A percentile compares a stretch with the other conserved stretches of the same genome.
Conservation (phyloP, 2,113 vertebrate species). For the Phoxinus phoxinus region DNA sequence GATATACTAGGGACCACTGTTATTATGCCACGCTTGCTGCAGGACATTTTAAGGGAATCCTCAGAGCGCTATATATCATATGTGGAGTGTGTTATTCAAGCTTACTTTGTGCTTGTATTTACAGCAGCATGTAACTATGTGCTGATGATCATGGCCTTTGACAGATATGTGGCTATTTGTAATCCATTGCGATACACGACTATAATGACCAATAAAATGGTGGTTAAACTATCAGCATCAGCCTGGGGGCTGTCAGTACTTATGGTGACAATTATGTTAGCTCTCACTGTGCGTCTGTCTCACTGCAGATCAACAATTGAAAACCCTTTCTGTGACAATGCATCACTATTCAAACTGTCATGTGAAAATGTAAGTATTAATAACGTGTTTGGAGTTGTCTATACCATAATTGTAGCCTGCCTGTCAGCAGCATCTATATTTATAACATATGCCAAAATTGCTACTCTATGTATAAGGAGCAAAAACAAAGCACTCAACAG, state of each 20-base stretch:
- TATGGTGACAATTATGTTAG: constrained; percentile 47
- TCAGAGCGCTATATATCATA: constrained; percentile 12
- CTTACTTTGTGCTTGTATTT: constrained; percentile 62
- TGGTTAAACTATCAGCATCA: constrained; percentile 52
- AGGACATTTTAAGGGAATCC: not conserved
- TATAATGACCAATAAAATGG: constrained; percentile 50
- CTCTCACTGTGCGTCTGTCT: constrained; percentile 55
- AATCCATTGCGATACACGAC: not conserved
- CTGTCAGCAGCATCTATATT: not conserved
- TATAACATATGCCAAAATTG: not conserved
- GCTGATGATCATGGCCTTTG: constrained; percentile 61
- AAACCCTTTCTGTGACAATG: not conserved
- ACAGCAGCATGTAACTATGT: constrained; percentile 41
- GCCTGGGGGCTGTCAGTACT: constrained; percentile 40
- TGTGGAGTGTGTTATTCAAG: constrained; percentile 10
- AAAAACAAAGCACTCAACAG: not conserved
- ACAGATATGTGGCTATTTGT: not conserved
- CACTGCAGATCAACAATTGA: constrained; percentile 59
- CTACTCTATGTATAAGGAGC: not conserved
- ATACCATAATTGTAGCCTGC: not conserved
- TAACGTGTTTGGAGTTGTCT: not conserved
- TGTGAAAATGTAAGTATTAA: constrained; percentile 18
- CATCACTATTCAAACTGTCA: constrained; percentile 52
- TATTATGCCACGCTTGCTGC: not conserved
- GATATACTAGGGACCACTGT: not conserved